These are phyloP conservation scores for Malurus alboscapulatus DNA, from an alignment of 2,113 vertebrate species.

Conservation along the genomic window DNA sequence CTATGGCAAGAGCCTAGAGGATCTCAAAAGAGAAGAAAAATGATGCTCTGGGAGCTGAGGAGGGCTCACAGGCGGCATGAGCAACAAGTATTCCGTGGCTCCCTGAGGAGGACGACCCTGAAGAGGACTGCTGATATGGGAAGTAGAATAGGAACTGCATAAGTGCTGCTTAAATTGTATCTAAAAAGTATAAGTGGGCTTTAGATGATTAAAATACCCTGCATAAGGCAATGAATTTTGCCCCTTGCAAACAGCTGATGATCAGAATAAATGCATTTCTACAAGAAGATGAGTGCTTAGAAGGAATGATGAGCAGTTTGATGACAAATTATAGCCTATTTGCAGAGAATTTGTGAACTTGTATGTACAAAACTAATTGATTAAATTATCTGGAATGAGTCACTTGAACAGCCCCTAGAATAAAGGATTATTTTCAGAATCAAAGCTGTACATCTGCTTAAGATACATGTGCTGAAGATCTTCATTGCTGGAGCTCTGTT, in stretches of 20 bases:
- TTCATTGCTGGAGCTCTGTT: constrained; percentile 7
- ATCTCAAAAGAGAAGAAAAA: constrained; percentile 12
- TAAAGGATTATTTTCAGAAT: constrained; percentile 2
- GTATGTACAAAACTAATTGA: neutral
- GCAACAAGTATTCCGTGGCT: neutral
- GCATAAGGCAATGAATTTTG: neutral
- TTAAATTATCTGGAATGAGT: neutral
- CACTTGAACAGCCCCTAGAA: neutral
- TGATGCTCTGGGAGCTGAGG: neutral
- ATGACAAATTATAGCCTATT: neutral
- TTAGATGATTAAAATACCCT: neutral
- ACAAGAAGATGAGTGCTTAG: neutral
- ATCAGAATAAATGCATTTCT: neutral
- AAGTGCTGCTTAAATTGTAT: neutral
- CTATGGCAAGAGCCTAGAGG: neutral
- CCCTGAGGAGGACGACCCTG: neutral
- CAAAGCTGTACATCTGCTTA: neutral
- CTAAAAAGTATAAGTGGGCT: neutral
- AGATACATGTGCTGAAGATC: neutral
- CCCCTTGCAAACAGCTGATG: neutral
- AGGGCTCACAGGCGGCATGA: neutral
- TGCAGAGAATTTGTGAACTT: neutral
- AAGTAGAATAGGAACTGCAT: constrained; percentile 29
- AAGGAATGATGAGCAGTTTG: neutral
- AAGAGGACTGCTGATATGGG: constrained; percentile 12